These are phyloP conservation scores for Fabriciana adippe DNA, from an alignment of 2,888 invertebrate species.

Conservation along the genomic window DNA sequence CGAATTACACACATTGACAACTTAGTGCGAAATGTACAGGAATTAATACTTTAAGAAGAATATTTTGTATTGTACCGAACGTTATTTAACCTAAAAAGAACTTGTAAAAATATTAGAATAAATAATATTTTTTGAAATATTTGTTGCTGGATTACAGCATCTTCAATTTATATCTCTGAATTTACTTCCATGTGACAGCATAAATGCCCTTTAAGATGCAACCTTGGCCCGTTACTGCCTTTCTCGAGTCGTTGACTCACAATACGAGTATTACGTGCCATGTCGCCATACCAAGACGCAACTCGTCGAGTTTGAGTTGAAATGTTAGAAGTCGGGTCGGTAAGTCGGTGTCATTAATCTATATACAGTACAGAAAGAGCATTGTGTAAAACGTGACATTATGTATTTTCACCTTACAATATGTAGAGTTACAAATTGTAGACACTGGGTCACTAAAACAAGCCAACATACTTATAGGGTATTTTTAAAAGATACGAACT, in stretches of 20 bases:
- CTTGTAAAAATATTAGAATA: no score
- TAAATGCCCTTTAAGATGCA: conserved; percentile 47
- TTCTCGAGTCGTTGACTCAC: conserved; percentile 48
- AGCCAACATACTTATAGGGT: no score
- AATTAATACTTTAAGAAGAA: no score
- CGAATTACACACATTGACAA: conserved; percentile 1
- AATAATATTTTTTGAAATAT: no score
- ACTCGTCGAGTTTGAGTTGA: conserved; percentile 11
- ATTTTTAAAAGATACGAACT: no score
- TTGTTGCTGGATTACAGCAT: no score
- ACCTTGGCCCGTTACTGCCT: conserved; percentile 56
- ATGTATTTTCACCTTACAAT: no score
- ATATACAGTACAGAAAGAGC: background rate
- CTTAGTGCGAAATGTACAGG: no score
- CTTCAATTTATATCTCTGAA: background rate
- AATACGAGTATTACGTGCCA: conserved; percentile 5
- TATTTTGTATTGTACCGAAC: no score
- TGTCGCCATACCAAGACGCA: conserved; percentile 23
- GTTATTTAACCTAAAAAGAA: no score
- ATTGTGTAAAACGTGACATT: background rate
- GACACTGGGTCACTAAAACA: no score
- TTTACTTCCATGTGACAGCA: conserved; percentile 1
- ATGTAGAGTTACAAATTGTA: no score
- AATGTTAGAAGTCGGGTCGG: conserved; percentile 3
- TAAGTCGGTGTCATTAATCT: background rate